These are phyloP conservation scores for Troglohyphantes excavatus DNA, from an alignment of 2,888 invertebrate genomes.

Conservation along the genomic window DNA sequence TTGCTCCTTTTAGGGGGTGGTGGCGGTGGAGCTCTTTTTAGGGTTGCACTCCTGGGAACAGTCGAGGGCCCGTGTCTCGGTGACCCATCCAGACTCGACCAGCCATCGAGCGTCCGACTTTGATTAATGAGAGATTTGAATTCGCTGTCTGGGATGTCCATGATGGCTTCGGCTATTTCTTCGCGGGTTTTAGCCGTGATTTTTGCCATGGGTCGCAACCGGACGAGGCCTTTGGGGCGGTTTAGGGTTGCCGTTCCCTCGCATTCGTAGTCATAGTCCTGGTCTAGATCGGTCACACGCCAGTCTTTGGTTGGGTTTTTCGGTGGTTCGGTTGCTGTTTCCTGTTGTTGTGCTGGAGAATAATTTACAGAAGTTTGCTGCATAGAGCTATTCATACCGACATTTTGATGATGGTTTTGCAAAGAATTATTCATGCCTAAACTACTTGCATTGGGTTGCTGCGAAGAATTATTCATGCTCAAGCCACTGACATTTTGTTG, in stretches of 20 bases:
- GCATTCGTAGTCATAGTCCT: conserved; percentile 74
- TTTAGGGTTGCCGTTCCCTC: conserved; percentile 88
- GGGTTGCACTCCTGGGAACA: conserved; percentile 78
- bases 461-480: background rate
- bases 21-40: conserved; percentile 82
- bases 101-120: conserved; percentile 65
- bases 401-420: background rate
- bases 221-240: conserved; percentile 90
- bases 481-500: background rate
- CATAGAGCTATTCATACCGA: background rate
- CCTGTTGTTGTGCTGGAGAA: background rate
- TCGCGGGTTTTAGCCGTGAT: conserved; percentile 82
- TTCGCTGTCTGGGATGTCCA: conserved; percentile 77
- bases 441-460: background rate
- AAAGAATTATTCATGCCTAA: background rate
- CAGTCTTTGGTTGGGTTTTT: conserved; percentile 71
- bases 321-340: conserved; percentile 1
- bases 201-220: conserved; percentile 92
- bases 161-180: conserved; percentile 73
- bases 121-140: conserved; percentile 66
- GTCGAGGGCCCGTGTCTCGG: conserved; percentile 77
- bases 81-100: conserved; percentile 73
- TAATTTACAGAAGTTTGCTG: background rate
- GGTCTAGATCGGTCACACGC: conserved; percentile 68
- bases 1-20: conserved; percentile 84